Evolutionary conservation across 2,113 vertebrate species (phyloP), one percentile per base, ranked within the genome.

Genomic region (Boulengeromyrus knoepffleri): DNA sequence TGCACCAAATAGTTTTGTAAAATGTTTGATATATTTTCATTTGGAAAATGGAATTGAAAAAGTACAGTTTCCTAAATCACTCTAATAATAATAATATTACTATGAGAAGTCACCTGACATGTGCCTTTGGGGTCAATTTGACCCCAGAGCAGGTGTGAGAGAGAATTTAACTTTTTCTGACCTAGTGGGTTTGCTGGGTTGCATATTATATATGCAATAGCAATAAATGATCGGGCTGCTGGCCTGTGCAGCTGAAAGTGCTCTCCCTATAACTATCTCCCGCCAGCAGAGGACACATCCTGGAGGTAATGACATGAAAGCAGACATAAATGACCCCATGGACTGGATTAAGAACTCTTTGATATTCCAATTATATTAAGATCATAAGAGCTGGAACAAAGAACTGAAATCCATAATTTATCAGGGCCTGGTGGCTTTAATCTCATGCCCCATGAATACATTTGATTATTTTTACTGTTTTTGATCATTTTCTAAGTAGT

Each of bases 391-490:
- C 5, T 31, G 24, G 50, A 53, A 53, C 50, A 87, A 87, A 87
- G 49, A 49, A 86, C 42, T 6, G 53, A 74, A 19, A 47, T 74
- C 39, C 56, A 70, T 66, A 66, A 74, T 70, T 27, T 50, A 50
- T 50, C 88, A 49, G n/a, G 62, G 6, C 12, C 21, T 46, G 47
- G 24, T 39, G 85, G 1, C 85, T 87, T 87, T 87, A 87, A 87
- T 87, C 50, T 53, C 50, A 6, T 13, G 12, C 15, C n/a, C 47
- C n/a, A n/a, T 87, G 50, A 27, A 87, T 49, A 47, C 45, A 86
- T 86, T 50, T 86, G 10, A 86, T 86, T 50, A 86, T 86, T 49
- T 85, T 85, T 85, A 85, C 19, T 86, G 83, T 31, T 46, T 86
- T 17, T 83, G 77, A 45, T 45, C 77, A 45, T 83, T 83, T 52